Evolutionary conservation across 2,797 vertebrate genomes (phyloP).

Genomic region (Anguilla obscura): DNA sequence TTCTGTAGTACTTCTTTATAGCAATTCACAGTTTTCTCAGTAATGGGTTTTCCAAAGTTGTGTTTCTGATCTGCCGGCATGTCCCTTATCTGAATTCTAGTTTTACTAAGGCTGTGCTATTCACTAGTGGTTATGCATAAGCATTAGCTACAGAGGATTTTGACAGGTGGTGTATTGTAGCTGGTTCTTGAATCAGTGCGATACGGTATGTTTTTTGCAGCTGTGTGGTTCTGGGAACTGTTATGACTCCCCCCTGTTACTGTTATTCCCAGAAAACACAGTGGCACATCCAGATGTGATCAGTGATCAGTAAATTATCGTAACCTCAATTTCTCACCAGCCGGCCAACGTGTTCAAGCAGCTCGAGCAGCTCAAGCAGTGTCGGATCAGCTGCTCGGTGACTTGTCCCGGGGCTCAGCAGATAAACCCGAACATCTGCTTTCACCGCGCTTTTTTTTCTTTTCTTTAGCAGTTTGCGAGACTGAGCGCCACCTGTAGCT

Average conservation of each 20-base stretch:
- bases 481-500: neutral
- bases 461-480: neutral
- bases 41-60: neutral
- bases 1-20: neutral
- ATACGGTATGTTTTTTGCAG: neutral
- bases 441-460: neutral
- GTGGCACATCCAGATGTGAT: neutral
- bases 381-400: neutral
- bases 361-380: neutral
- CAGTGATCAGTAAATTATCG: neutral
- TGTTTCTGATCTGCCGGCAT: neutral
- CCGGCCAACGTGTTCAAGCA: neutral
- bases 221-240: neutral
- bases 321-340: neutral
- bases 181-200: neutral
- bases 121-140: neutral
- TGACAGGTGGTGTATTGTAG: neutral
- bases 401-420: neutral
- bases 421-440: neutral
- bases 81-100: neutral
- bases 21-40: neutral
- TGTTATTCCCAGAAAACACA: neutral
- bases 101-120: conserved; percentile 1
- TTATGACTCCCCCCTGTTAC: neutral
- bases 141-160: neutral